Conservation (phyloP, 2,888 invertebrate genomes). For the Parelbella ahira region DNA sequence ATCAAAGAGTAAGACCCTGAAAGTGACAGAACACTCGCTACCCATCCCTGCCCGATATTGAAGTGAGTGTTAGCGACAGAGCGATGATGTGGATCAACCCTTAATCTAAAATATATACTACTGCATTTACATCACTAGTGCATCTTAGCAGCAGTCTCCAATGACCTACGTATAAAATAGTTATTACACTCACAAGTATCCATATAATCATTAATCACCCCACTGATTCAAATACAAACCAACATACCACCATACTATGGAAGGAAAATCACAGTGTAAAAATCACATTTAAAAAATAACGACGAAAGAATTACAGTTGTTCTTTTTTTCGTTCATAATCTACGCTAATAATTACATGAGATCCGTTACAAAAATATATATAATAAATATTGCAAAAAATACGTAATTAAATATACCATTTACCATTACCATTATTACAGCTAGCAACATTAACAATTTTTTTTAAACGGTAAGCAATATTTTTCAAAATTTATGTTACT, state of each 20-base stretch:
- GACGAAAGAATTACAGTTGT: slow-evolving; percentile 36
- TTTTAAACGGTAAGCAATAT: slow-evolving; percentile 71
- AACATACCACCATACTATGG: slow-evolving; percentile 31
- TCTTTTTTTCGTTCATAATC: too few relatives aligned
- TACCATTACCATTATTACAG: slow-evolving; percentile 52
- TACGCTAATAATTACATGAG: slow-evolving; percentile 43
- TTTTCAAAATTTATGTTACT: slow-evolving; percentile 51
- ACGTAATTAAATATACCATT: slow-evolving; percentile 41
- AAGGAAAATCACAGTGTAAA: slow-evolving; percentile 65
- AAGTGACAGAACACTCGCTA: too few relatives aligned
- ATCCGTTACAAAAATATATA: slow-evolving; percentile 67
- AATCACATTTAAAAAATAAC: slow-evolving; percentile 53
- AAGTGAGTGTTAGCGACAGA: too few relatives aligned
- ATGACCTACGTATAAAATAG: slow-evolving; percentile 31
- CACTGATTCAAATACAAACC: slow-evolving; percentile 45
- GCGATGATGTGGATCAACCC: too few relatives aligned
- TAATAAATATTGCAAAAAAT: slow-evolving; percentile 63
- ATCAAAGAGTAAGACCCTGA: too few relatives aligned
- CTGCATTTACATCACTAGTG: slow-evolving; percentile 12
- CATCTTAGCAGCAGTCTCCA: slow-evolving; percentile 31
- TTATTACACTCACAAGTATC: slow-evolving; percentile 35
- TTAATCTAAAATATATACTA: slow-evolving; percentile 12
- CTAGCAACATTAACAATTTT: slow-evolving; percentile 73
- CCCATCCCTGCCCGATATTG: too few relatives aligned
- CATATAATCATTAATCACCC: slow-evolving; percentile 48